Percentiles rank a stretch among this genome's conserved stretches.
phyloP scores from a whole-genome alignment of 2,888 invertebrate species.

The Epistrophe eligans region DNA sequence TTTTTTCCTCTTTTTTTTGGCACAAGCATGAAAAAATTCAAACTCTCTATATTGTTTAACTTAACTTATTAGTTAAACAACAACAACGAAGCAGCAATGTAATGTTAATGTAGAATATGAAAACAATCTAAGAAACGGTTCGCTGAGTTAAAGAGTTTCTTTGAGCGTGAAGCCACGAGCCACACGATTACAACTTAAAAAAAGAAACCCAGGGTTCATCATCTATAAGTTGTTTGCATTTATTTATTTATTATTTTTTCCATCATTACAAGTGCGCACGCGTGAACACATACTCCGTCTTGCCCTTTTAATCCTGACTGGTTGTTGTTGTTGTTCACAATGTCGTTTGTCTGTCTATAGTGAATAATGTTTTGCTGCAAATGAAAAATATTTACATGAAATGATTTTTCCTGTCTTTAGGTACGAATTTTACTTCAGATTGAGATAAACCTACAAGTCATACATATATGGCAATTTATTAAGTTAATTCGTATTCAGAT shows the following conservation, averaged over 20 bases:
- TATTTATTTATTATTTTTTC: slow-evolving; percentile 42
- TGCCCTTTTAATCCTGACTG: neutral
- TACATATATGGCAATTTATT: no score
- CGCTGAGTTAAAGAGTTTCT: slow-evolving; percentile 78
- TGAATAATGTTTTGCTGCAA: neutral
- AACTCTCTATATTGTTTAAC: neutral
- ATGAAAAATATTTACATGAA: neutral
- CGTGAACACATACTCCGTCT: slow-evolving; percentile 9
- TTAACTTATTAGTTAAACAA: slow-evolving; percentile 8
- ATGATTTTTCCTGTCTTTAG: neutral
- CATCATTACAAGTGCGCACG: slow-evolving; percentile 35
- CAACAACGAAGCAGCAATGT: neutral
- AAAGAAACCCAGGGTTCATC: slow-evolving; percentile 53
- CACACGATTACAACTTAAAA: slow-evolving; percentile 78
- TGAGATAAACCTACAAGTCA: no score
- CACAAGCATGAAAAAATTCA: neutral
- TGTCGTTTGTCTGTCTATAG: neutral
- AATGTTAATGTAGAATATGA: slow-evolving; percentile 1
- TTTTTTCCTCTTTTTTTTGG: neutral
- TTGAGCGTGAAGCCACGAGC: slow-evolving; percentile 83
- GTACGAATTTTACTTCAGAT: neutral
- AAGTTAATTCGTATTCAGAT: no score
- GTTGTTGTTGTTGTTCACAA: neutral
- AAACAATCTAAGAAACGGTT: slow-evolving; percentile 78
- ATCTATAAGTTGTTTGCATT: slow-evolving; percentile 56